Percentiles rank a stretch among this genome's conserved stretches.
phyloP scores from a whole-genome alignment of 2,888 invertebrate species.

The Leucoma salicis region DNA sequence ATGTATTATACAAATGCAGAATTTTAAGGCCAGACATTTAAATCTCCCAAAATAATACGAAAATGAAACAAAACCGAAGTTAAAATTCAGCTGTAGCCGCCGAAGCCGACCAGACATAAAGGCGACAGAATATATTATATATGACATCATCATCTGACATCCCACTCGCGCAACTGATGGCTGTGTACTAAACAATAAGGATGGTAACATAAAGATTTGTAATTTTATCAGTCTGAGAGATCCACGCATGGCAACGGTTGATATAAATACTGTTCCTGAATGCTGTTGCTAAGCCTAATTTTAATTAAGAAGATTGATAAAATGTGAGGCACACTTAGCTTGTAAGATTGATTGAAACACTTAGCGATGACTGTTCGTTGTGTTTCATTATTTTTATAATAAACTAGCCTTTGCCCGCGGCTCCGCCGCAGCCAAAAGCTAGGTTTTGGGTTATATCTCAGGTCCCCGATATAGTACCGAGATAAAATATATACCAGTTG shows the following conservation, averaged over 20 bases:
- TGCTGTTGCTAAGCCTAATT: slow-evolving; percentile 9
- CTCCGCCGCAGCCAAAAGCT: too few species aligned
- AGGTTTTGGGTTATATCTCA: too few species aligned
- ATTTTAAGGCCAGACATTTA: neutral
- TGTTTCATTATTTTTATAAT: too few species aligned
- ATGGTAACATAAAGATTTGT: slow-evolving; percentile 7
- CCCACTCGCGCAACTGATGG: slow-evolving; percentile 4
- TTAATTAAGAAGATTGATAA: slow-evolving; percentile 10
- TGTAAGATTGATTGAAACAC: neutral
- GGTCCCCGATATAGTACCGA: too few species aligned
- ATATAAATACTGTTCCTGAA: slow-evolving; percentile 6
- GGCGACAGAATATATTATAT: slow-evolving; percentile 24
- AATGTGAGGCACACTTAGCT: neutral
- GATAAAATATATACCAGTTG: too few species aligned
- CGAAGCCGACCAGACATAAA: slow-evolving; percentile 25
- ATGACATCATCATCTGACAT: slow-evolving; percentile 19
- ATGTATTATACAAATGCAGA: too few species aligned
- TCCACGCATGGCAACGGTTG: slow-evolving; percentile 8
- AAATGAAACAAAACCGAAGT: neutral
- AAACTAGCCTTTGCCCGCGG: too few species aligned
- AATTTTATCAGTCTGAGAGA: slow-evolving; percentile 16
- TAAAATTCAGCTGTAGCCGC: slow-evolving; percentile 9
- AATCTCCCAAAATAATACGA: neutral
- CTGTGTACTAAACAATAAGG: neutral
- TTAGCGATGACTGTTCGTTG: neutral